Base-by-base conservation (phyloP, 2,797 vertebrate genomes). In the Lithobates pipiens region DNA sequence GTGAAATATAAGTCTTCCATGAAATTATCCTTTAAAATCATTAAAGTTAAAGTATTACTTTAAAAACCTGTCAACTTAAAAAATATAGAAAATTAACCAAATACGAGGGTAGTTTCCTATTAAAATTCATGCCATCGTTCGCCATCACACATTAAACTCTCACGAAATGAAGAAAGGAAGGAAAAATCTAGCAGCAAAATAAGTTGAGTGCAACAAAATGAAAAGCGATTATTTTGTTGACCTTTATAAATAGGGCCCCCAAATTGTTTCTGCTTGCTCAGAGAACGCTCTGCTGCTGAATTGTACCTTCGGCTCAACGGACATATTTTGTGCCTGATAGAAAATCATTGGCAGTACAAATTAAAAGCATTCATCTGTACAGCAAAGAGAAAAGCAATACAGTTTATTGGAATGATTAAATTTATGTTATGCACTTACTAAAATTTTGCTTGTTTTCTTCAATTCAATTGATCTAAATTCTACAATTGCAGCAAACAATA, bases 311-410 rank as follows among this genome's bases (percentile, higher is more conserved):
- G 50, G 9, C 27, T 15, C 8, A 23, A 16, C 2, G n/a, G 68
- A n/a, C 54, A 61, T 42, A 27, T 73, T 72, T 73, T 42, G n/a
- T 76, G 25, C 34, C 36, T 77, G 34, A 84, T 65, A 65, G 68
- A 63, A 63, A 85, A 79, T 79, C 69, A 54, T 73, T 79, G 54
- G 29, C 63, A 63, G 57, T 67, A 29, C 32, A 10, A 78, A 73
- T 34, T 34, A 18, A 73, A 71, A 71, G 44, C 44, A 74, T 57
- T 42, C 15, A 27, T 72, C 46, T 72, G 69, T 61, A 36, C 67
- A 23, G 70, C 36, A 57, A 77, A 79, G 61, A 79, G 29, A 63
- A 77, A 71, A 29, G 7, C 36, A 36, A 67, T 44, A 44, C 39
- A 72, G 71, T 23, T n/a, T 11, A 65, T 36, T 34, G 21, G 32